A percentile compares a stretch with the other conserved stretches of the same genome.
phyloP scores from a whole-genome alignment of 2,888 invertebrate species.

The Drosophila acutilabella region DNA sequence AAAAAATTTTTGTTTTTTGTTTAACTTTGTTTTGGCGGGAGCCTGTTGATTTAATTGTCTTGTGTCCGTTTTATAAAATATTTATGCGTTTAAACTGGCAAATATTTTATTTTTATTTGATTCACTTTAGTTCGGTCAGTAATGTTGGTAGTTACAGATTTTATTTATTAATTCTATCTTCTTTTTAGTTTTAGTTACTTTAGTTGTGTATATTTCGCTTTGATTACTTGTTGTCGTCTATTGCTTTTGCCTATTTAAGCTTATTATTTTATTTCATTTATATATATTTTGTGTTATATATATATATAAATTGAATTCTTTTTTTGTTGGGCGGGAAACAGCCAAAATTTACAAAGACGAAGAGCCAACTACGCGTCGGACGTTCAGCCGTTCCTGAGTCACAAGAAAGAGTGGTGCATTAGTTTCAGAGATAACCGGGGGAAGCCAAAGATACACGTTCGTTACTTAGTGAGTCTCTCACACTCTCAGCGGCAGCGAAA shows the following conservation, averaged over 20 bases:
- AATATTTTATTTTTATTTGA: slow-evolving; percentile 2
- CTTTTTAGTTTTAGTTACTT: slow-evolving; percentile 36
- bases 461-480: not conserved
- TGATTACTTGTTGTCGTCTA: slow-evolving; percentile 38
- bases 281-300: slow-evolving; percentile 17
- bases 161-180: slow-evolving; percentile 7
- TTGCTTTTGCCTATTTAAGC: slow-evolving; percentile 34
- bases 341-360: slow-evolving; percentile 74
- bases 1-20: slow-evolving; percentile 2
- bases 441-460: not conserved
- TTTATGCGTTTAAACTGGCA: slow-evolving; percentile 5
- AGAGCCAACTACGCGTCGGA: slow-evolving; percentile 69
- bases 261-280: slow-evolving; percentile 15
- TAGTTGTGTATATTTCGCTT: slow-evolving; percentile 19
- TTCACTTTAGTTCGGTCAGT: slow-evolving; percentile 24
- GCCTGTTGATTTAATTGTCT: slow-evolving; percentile 13
- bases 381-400: slow-evolving; percentile 55
- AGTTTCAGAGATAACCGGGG: not conserved
- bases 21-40: slow-evolving; percentile 23
- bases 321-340: slow-evolving; percentile 72
- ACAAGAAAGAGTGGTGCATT: slow-evolving; percentile 45
- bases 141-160: slow-evolving; percentile 3
- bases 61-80: slow-evolving; percentile 16
- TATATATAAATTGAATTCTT: slow-evolving; percentile 25
- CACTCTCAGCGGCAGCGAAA: not conserved